phyloP scores from a whole-genome alignment of 2,113 vertebrate species.

The Leucosticte australis region DNA sequence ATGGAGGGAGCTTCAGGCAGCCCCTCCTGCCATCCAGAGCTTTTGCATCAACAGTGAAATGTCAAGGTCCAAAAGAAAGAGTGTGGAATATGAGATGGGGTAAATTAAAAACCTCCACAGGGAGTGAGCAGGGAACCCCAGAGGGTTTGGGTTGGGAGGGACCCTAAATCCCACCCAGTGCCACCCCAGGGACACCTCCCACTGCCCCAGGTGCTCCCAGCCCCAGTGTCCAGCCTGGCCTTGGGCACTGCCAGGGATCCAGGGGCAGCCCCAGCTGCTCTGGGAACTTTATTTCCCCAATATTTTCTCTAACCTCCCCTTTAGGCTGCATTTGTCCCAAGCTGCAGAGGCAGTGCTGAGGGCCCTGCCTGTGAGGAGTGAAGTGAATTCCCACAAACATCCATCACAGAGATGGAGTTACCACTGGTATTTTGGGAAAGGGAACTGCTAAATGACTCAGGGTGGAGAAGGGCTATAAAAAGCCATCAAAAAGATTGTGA shows the following conservation, averaged over 20 bases:
- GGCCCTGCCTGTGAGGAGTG: background rate
- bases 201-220: background rate
- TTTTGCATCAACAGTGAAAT: background rate
- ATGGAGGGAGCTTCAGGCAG: background rate
- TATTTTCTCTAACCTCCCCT: background rate
- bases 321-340: background rate
- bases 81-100: background rate
- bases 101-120: background rate
- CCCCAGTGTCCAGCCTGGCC: background rate
- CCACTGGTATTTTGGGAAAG: background rate
- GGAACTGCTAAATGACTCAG: background rate
- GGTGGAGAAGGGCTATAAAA: background rate
- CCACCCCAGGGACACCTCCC: background rate
- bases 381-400: background rate
- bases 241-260: background rate
- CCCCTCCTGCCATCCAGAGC: background rate
- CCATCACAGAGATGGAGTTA: background rate
- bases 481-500: background rate
- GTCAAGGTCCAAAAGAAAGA: background rate
- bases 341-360: background rate
- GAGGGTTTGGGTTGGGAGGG: fast-evolving
- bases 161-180: fast-evolving
- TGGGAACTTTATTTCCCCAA: background rate
- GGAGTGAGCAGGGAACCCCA: background rate
- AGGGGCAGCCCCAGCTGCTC: background rate